Base-by-base conservation (phyloP, 2,113 vertebrate species). In the Cyanocitta stelleri region DNA sequence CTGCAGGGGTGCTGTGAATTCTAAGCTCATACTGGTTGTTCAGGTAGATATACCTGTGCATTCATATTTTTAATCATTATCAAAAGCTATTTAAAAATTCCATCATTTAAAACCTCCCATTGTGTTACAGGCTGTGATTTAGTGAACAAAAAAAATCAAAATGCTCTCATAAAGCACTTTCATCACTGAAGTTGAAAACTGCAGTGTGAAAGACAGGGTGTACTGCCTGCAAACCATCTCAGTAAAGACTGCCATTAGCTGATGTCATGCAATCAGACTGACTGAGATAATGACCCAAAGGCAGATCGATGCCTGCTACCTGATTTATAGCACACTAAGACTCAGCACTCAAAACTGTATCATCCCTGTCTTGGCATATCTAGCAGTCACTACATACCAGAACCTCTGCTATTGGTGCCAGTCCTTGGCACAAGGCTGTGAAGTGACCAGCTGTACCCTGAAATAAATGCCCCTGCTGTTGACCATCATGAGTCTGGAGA, bases 51-150 rank as follows among this genome's bases (percentile, higher is more conserved):
- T 2, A 69, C 3, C 48, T 39, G 21, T 1, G 7, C 2, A 39
- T n/a, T 74, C 44, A n/a, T 3, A 59, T 51, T 67, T 93, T 77
- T 48, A 61, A 85, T 49, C 2, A 80, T 56, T 48, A 64, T 49
- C 39, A 41, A 24, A 58, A 88, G 26, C 11, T 6, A 58, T 64
- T 43, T 3, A 0, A 71, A 73, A 75, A 55, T 8, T 3, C 19
- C 29, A 44, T 43, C 0, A 63, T 43, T 85, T 30, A 44, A 82
- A 49, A 21, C 1, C 0, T 1, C 3, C 11, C 46, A 58, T 16
- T 6, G 17, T 71, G 75, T 87, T 74, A 86, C 11, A 72, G 61
- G 24, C 52, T 32, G 4, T 71, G 30, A 30, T 62, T 87, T n/a
- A 77, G 35, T 26, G 11, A 37, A 58, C 20, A 61, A 75, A 76